Conservation (phyloP, 1,140 invertebrate genomes). For the Sycophila sp. region DNA sequence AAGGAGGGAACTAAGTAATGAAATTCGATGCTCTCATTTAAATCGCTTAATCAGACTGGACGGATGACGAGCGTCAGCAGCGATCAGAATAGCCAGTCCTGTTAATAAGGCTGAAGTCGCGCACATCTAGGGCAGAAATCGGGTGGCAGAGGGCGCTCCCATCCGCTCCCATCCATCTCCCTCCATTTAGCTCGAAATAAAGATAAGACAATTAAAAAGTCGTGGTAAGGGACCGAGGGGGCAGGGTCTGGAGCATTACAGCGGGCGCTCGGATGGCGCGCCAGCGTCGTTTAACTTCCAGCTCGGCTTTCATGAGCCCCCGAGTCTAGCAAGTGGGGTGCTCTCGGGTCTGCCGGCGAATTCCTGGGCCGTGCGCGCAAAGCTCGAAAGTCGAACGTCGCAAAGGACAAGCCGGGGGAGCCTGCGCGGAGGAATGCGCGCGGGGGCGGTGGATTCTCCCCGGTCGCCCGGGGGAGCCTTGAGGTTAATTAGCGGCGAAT, state of each 20-base stretch:
- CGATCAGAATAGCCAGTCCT: too few species aligned
- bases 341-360: neutral
- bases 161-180: neutral
- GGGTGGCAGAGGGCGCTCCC: too few species aligned
- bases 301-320: neutral
- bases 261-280: too few species aligned
- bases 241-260: too few species aligned
- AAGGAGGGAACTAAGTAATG: too few species aligned
- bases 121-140: too few species aligned
- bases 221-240: too few species aligned
- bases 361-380: neutral
- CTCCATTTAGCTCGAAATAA: neutral
- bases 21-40: too few species aligned
- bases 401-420: constrained; percentile 8
- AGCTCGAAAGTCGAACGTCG: constrained; percentile 4
- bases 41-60: too few species aligned
- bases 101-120: too few species aligned
- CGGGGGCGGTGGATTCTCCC: neutral
- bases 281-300: neutral
- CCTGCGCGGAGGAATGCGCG: constrained; percentile 15
- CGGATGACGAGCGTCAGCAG: too few species aligned
- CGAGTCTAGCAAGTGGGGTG: neutral
- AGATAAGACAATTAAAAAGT: constrained; percentile 8
- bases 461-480: neutral
- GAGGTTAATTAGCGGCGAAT: constrained; percentile 33